Conservation (phyloP, 2,113 vertebrate species). For the Shinisaurus crocodilurus region DNA sequence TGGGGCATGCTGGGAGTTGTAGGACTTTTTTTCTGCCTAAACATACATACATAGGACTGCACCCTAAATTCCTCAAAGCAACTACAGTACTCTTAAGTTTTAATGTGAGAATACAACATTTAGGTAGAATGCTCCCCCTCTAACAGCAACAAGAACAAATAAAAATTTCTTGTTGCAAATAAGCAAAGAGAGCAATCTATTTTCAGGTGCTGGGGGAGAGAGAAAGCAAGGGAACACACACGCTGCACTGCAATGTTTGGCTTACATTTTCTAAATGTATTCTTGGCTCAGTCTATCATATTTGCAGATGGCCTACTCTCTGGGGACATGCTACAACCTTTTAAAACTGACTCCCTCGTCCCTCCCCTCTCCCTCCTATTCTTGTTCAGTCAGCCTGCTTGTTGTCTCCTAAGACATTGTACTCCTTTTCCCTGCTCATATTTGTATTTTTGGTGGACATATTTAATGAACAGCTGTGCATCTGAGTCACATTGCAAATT, state of each 20-base stretch:
- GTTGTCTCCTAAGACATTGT: slow-evolving; percentile 21
- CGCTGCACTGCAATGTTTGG: not conserved
- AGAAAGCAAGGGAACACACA: not conserved
- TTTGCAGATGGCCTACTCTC: slow-evolving; percentile 21
- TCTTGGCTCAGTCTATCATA: slow-evolving; percentile 14
- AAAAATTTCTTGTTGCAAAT: not conserved
- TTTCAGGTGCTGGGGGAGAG: slow-evolving; percentile 1
- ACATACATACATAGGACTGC: too few relatives aligned
- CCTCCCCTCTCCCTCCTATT: not conserved
- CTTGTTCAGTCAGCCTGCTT: slow-evolving; percentile 4
- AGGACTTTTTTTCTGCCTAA: too few relatives aligned
- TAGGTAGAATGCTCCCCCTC: not conserved
- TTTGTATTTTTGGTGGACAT: slow-evolving; percentile 57
- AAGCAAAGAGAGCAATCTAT: not conserved
- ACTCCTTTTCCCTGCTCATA: slow-evolving; percentile 39
- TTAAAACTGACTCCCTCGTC: not conserved
- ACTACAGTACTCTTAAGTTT: not conserved
- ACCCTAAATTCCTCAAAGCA: not conserved
- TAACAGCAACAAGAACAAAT: not conserved
- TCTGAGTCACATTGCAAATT: slow-evolving; percentile 68
- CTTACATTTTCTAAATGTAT: slow-evolving; percentile 28
- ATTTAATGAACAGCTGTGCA: slow-evolving; percentile 60
- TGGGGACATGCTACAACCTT: not conserved
- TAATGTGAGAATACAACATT: not conserved
- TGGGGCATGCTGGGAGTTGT: too few relatives aligned